Percentiles rank a stretch among this genome's conserved stretches.
phyloP scores from a whole-genome alignment of 1,140 invertebrate species.

The Cyclargus thomasi region DNA sequence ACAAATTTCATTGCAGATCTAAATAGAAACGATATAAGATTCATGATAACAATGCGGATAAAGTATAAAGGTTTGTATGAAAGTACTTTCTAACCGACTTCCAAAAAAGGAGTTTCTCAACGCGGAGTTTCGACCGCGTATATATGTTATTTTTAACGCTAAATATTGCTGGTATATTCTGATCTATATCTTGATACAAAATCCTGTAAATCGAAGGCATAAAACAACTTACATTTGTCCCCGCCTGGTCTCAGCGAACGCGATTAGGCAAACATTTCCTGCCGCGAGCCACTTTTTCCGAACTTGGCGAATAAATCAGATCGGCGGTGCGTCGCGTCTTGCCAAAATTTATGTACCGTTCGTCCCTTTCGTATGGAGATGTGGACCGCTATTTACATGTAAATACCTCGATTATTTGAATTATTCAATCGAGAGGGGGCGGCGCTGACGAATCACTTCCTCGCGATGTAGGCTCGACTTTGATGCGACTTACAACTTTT shows the following conservation, averaged over 20 bases:
- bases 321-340: constrained; percentile 69
- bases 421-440: constrained; percentile 75
- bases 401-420: constrained; percentile 76
- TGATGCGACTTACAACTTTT: constrained; percentile 46
- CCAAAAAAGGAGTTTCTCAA: too few species aligned
- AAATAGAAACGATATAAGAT: too few species aligned
- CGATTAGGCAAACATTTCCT: constrained; percentile 74
- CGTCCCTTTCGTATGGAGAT: constrained; percentile 75
- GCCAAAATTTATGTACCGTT: constrained; percentile 73
- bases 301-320: constrained; percentile 73
- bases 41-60: too few species aligned
- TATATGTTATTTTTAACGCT: too few species aligned
- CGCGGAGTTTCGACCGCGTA: too few species aligned
- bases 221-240: background rate
- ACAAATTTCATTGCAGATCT: too few species aligned
- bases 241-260: constrained; percentile 47
- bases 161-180: too few species aligned
- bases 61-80: too few species aligned
- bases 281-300: constrained; percentile 68
- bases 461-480: constrained; percentile 62
- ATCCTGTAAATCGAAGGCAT: background rate
- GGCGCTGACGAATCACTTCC: constrained; percentile 74
- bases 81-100: too few species aligned
- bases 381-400: constrained; percentile 72
- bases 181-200: too few species aligned